A percentile compares a stretch with the other conserved stretches of the same genome.
Conservation (phyloP, 2,113 vertebrate genomes). For the Heterotilapia buettikoferi region DNA sequence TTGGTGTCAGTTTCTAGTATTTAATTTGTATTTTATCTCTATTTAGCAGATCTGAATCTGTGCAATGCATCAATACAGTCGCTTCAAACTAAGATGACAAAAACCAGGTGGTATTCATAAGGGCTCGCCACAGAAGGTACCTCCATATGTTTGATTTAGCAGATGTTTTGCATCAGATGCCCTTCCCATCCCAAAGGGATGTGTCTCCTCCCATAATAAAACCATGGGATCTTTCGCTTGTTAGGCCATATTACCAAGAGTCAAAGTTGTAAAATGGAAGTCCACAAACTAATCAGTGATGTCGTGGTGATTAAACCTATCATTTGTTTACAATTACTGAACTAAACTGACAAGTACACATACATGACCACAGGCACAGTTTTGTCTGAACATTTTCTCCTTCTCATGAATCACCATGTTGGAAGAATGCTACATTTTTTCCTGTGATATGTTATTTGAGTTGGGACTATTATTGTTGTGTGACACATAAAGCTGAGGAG, state of each 20-base stretch:
- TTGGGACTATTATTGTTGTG: neutral
- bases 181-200: neutral
- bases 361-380: no score
- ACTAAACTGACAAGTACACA: no score
- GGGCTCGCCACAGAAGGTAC: neutral
- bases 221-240: rapidly evolving
- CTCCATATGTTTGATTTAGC: neutral
- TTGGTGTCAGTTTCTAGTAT: neutral
- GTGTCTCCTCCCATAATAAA: neutral
- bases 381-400: no score
- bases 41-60: neutral
- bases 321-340: no score
- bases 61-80: neutral
- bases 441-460: neutral
- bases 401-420: no score
- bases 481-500: neutral
- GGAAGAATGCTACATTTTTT: no score
- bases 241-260: neutral
- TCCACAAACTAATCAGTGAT: neutral
- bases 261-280: neutral
- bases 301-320: no score
- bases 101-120: neutral
- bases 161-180: neutral
- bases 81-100: neutral
- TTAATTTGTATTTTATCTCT: neutral